Evolutionary conservation across 2,888 invertebrate species (phyloP), one percentile per base, ranked within the genome.

Genomic region (Drosophila anomelani): DNA sequence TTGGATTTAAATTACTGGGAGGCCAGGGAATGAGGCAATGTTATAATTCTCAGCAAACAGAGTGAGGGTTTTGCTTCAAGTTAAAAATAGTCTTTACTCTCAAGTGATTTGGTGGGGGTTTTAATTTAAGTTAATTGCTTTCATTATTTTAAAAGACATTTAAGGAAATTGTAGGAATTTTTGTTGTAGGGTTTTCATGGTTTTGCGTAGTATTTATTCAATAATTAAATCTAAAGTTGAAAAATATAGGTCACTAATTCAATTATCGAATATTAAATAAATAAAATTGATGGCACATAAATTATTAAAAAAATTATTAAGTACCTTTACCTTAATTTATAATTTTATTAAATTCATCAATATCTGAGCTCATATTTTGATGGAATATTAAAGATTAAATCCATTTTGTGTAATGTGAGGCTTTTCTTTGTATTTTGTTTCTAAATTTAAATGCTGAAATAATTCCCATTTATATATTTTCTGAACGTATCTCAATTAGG

Each of bases 401-500:
- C 38, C 26, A 8, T 3, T 17, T 9, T 17, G 8, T 20, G 3
- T 20, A 34, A 15, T 34, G 20, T 51, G 9, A 51, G 23, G 12
- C 17, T 38, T 12, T 59, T n/a, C 15, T 32, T 41, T 55, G 32
- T 13, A 4, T 15, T 34, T 15, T 20, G 15, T 36, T 58, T 61
- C 46, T 39, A 61, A 47, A 34, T 17, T 46, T 39, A 47, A 47
- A 39, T 15, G 6, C 12, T 34, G 39, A n/a, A 34, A 26, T 29
- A 39, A 63, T 26, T 20, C 49, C 20, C 41, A 61, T 34, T 64
- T 62, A 38, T 47, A 51, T 17, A 39, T 20, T 20, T 43, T 43
- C 12, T 23, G 15, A 62, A 38, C n/a, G 7, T 59, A 10, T 62
- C 34, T 41, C 55, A 73, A 73, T 73, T 73, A 74, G 54, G 15